These are phyloP conservation scores for Mugil cephalus DNA, from an alignment of 2,113 vertebrate species.

Conservation along the genomic window DNA sequence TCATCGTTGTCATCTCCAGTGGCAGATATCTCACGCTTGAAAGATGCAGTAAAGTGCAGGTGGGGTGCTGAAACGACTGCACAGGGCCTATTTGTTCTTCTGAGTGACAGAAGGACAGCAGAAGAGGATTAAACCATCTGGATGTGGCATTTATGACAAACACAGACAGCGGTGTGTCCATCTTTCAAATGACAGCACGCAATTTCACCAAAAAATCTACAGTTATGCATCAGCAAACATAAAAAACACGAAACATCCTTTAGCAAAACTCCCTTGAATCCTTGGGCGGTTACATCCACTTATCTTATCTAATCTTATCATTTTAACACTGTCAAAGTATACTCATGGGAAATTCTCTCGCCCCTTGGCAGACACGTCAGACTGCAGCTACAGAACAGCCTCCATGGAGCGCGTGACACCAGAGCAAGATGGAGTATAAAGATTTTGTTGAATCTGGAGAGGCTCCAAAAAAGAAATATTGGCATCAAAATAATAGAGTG, in stretches of 20 bases:
- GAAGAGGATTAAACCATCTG: conserved; percentile 55
- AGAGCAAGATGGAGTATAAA: too few relatives aligned
- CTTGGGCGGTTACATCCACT: background rate
- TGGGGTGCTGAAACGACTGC: conserved; percentile 46
- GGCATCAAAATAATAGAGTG: too few relatives aligned
- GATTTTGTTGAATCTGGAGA: too few relatives aligned
- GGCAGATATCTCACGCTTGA: conserved; percentile 54
- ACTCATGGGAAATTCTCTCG: too few relatives aligned
- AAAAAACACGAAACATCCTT: background rate
- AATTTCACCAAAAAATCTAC: conserved; percentile 4
- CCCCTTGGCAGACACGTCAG: too few relatives aligned
- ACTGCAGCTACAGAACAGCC: too few relatives aligned
- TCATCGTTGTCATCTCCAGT: conserved; percentile 48
- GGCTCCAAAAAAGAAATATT: too few relatives aligned
- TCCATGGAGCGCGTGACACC: too few relatives aligned
- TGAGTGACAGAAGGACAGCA: conserved; percentile 53
- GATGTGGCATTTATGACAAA: conserved; percentile 68
- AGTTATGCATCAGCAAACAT: conserved; percentile 8
- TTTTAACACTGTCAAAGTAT: too few relatives aligned
- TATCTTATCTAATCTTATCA: too few relatives aligned
- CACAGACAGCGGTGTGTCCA: conserved; percentile 35
- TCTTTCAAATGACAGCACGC: conserved; percentile 17
- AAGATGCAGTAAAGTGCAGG: conserved; percentile 52
- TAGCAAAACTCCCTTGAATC: conserved; percentile 7
- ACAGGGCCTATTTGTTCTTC: conserved; percentile 56